These are phyloP conservation scores for Hylaeus volcanicus DNA, from an alignment of 1,140 invertebrate species.

Conservation along the genomic window DNA sequence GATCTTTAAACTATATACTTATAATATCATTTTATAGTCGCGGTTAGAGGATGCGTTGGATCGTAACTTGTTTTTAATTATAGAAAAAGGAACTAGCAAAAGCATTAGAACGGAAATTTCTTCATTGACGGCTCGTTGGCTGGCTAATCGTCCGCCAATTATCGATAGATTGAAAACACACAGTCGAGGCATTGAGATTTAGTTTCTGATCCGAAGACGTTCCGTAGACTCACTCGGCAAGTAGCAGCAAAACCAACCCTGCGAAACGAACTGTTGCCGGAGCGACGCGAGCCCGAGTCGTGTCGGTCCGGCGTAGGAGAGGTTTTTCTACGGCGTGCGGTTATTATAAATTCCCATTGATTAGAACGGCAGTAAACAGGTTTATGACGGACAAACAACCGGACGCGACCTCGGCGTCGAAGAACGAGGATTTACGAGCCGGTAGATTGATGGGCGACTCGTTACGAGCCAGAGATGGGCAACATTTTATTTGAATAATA, in stretches of 20 bases:
- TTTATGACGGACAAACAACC: slow-evolving; percentile 34
- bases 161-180: too few relatives aligned
- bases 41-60: too few relatives aligned
- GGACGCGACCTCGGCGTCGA: slow-evolving; percentile 13
- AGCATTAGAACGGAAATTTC: too few relatives aligned
- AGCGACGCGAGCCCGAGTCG: background rate
- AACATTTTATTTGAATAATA: too few relatives aligned
- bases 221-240: background rate
- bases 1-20: too few relatives aligned
- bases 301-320: background rate
- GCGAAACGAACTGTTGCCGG: background rate
- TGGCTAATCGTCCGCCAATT: too few relatives aligned
- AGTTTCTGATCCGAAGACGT: background rate
- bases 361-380: slow-evolving; percentile 19
- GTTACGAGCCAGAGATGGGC: background rate
- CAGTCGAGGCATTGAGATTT: too few relatives aligned
- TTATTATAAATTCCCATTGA: slow-evolving; percentile 35
- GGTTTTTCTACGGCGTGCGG: background rate
- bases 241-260: background rate
- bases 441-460: background rate
- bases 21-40: too few relatives aligned
- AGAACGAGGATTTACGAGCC: slow-evolving; percentile 19
- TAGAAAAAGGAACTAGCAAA: too few relatives aligned
- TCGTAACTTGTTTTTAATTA: too few relatives aligned
- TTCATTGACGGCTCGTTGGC: too few relatives aligned